Evolutionary conservation across 1,140 invertebrate genomes (phyloP).

Genomic region (Diachasma alloeum): DNA sequence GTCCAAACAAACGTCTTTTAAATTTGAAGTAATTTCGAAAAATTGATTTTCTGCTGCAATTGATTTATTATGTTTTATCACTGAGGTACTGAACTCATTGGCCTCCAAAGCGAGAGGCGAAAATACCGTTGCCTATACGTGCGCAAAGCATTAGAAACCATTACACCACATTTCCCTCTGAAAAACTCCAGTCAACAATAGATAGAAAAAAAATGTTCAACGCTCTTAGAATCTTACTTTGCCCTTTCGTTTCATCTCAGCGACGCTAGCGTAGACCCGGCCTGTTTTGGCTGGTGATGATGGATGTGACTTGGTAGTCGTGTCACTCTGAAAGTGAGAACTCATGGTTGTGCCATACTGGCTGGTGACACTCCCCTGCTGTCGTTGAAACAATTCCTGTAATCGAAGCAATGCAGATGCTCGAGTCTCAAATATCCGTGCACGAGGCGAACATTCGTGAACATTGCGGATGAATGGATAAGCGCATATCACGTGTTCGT

Average conservation of each 20-base stretch:
- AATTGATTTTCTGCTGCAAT: too few species aligned
- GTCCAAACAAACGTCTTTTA: too few species aligned
- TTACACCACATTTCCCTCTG: background rate
- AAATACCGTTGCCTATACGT: background rate
- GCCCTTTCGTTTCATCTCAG: constrained; percentile 89
- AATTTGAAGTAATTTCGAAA: too few species aligned
- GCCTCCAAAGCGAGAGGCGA: background rate
- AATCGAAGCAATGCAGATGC: constrained; percentile 45
- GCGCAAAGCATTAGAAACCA: background rate
- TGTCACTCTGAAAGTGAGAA: constrained; percentile 76
- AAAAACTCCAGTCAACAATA: background rate
- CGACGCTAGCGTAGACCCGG: constrained; percentile 90
- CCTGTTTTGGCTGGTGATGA: constrained; percentile 72
- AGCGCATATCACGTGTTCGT: constrained; percentile 29
- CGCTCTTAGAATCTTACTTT: constrained; percentile 68
- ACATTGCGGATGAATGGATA: constrained; percentile 20
- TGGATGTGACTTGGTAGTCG: constrained; percentile 69
- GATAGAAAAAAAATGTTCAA: constrained; percentile 8
- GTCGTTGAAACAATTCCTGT: constrained; percentile 84
- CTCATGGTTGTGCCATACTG: constrained; percentile 71
- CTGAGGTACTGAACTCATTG: too few species aligned
- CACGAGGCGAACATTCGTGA: constrained; percentile 28
- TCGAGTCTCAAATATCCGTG: constrained; percentile 33
- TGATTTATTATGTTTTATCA: too few species aligned
- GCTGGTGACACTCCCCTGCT: constrained; percentile 67